These are phyloP conservation scores for Corythaixoides concolor DNA, from an alignment of 2,113 vertebrate genomes.

Conservation along the genomic window DNA sequence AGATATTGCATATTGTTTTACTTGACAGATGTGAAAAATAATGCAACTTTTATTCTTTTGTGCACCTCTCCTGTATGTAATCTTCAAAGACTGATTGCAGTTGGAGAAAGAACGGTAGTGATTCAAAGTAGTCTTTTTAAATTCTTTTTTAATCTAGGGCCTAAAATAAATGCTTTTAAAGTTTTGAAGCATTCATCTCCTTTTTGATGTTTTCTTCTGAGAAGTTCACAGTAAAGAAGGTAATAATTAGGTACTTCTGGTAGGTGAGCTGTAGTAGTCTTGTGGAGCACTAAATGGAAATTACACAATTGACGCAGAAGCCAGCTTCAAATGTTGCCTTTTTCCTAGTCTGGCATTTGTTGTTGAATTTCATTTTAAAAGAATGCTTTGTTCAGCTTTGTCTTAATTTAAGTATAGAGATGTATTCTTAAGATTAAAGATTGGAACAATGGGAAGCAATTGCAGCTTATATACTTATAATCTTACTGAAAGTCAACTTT, in stretches of 20 bases:
- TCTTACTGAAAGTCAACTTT: constrained; percentile 5
- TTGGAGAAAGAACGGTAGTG: background rate
- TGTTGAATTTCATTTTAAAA: background rate
- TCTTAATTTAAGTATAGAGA: background rate
- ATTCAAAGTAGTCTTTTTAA: background rate
- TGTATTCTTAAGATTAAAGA: constrained; percentile 20
- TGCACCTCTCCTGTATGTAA: background rate
- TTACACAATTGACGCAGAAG: constrained; percentile 1
- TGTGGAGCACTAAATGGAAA: constrained; percentile 41
- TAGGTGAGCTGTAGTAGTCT: constrained; percentile 53
- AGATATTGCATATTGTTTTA: background rate
- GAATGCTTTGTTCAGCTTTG: background rate
- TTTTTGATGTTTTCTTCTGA: constrained; percentile 66
- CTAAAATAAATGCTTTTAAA: constrained; percentile 45
- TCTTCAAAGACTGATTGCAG: background rate
- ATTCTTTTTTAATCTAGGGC: background rate
- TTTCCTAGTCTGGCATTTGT: background rate
- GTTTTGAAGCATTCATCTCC: constrained; percentile 55
- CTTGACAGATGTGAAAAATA: background rate
- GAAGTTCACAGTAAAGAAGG: constrained; percentile 57
- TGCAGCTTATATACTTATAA: background rate
- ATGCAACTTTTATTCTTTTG: background rate
- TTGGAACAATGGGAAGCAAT: constrained; percentile 11
- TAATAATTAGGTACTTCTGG: background rate
- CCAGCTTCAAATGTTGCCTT: background rate